Percentiles rank a stretch among this genome's conserved stretches.
phyloP scores from a whole-genome alignment of 2,888 invertebrate genomes.

The Mayetiola destructor region DNA sequence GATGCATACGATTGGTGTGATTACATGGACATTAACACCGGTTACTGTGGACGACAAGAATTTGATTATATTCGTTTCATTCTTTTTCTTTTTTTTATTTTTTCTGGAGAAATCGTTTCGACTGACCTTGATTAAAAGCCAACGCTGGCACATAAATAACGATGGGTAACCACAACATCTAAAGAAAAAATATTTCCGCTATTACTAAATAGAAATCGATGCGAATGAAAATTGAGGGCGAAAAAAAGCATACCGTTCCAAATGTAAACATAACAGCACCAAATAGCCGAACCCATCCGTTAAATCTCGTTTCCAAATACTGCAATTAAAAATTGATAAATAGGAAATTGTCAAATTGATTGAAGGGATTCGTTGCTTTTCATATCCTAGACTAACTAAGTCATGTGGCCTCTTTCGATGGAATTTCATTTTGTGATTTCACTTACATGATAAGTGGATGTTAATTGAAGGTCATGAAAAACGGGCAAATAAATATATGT shows the following conservation, averaged over 20 bases:
- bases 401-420: slow-evolving; percentile 2
- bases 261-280: slow-evolving; percentile 51
- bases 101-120: too few species aligned
- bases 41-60: slow-evolving; percentile 41
- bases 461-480: slow-evolving; percentile 52
- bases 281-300: slow-evolving; percentile 42
- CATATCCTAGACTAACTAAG: too few species aligned
- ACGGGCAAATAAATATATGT: slow-evolving; percentile 52
- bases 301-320: slow-evolving; percentile 51
- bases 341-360: not conserved
- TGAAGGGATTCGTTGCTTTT: too few species aligned
- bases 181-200: slow-evolving; percentile 20
- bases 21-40: slow-evolving; percentile 57
- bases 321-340: slow-evolving; percentile 27
- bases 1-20: slow-evolving; percentile 56
- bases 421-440: not conserved
- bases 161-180: slow-evolving; percentile 57
- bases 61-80: not conserved
- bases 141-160: slow-evolving; percentile 59
- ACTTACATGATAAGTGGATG: slow-evolving; percentile 59
- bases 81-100: too few species aligned
- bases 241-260: slow-evolving; percentile 41
- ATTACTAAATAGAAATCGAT: not conserved
- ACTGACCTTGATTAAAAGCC: slow-evolving; percentile 57
- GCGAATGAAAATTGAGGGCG: not conserved